Evolutionary conservation across 2,888 invertebrate genomes (phyloP).

Genomic region (Gari tellinella): DNA sequence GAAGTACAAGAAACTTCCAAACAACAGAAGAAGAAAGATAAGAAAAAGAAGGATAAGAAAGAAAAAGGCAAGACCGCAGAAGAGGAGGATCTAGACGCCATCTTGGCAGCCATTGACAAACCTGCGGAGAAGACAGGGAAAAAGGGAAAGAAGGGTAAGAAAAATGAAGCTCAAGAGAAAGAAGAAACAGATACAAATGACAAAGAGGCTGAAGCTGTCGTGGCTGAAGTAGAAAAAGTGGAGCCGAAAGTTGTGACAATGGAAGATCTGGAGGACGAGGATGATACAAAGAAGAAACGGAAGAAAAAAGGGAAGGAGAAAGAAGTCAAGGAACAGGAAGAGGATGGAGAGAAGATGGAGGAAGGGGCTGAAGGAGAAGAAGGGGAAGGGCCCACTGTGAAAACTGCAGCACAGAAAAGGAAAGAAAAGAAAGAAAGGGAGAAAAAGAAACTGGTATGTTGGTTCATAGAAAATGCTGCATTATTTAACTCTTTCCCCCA

Average conservation of each 20-base stretch:
- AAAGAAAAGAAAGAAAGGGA: conserved; percentile 86
- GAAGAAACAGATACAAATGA: conserved; percentile 29
- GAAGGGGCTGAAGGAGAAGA: conserved; percentile 85
- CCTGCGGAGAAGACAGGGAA: conserved; percentile 69
- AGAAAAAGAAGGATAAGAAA: conserved; percentile 72
- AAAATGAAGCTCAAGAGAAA: conserved; percentile 49
- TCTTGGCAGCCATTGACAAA: conserved; percentile 80
- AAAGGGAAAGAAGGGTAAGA: conserved; percentile 67
- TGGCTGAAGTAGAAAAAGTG: conserved; percentile 34
- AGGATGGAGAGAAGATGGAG: conserved; percentile 81
- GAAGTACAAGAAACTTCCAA: conserved; percentile 3
- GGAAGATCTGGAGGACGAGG: conserved; percentile 63
- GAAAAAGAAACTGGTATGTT: conserved; percentile 55
- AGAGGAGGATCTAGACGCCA: conserved; percentile 82
- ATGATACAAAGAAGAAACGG: conserved; percentile 63
- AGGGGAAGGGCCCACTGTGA: conserved; percentile 89
- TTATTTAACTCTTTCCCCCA: too few relatives aligned
- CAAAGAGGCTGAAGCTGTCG: conserved; percentile 24
- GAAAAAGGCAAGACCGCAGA: conserved; percentile 74
- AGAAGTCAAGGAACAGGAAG: conserved; percentile 71
- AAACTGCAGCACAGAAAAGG: conserved; percentile 80
- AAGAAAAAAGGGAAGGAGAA: conserved; percentile 75
- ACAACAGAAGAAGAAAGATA: conserved; percentile 36
- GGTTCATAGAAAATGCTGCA: too few relatives aligned
- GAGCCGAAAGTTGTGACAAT: conserved; percentile 63